A percentile compares a stretch with the other conserved stretches of the same genome.
Evolutionary conservation across 2,888 invertebrate genomes (phyloP).

Genomic region (Ophioninae sp.): DNA sequence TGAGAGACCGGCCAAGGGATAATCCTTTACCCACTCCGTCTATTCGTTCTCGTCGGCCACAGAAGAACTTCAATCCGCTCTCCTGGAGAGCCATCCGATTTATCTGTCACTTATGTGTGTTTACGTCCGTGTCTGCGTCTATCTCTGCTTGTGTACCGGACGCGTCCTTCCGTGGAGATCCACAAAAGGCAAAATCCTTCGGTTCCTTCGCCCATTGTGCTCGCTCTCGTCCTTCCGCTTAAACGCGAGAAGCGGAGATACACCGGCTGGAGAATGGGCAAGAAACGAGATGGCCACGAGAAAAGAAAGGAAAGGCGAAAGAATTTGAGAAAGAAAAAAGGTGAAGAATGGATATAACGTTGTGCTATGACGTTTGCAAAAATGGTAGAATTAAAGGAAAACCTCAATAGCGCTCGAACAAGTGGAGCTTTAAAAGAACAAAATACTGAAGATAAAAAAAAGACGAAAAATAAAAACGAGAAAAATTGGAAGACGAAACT

Average conservation of each 20-base stretch:
- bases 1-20: constrained; percentile 33
- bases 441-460: constrained; percentile 17
- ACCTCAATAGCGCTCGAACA: constrained; percentile 51
- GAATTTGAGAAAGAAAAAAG: neutral
- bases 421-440: constrained; percentile 58
- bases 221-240: constrained; percentile 47
- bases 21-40: constrained; percentile 57
- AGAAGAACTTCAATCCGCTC: constrained; percentile 53
- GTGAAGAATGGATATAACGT: constrained; percentile 31
- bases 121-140: constrained; percentile 21
- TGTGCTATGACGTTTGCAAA: constrained; percentile 41
- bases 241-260: constrained; percentile 18
- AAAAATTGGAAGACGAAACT: constrained; percentile 33
- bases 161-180: constrained; percentile 52
- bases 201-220: constrained; percentile 47
- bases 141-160: constrained; percentile 37
- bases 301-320: constrained; percentile 17
- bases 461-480: constrained; percentile 21
- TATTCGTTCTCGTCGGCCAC: constrained; percentile 58
- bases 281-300: neutral
- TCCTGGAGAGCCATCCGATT: constrained; percentile 59
- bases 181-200: constrained; percentile 62
- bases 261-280: neutral
- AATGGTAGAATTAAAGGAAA: constrained; percentile 60
- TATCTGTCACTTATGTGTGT: constrained; percentile 44